A percentile compares a stretch with the other conserved stretches of the same genome.
Conservation (phyloP, 2,888 invertebrate species). For the Nymphalis polychloros region DNA sequence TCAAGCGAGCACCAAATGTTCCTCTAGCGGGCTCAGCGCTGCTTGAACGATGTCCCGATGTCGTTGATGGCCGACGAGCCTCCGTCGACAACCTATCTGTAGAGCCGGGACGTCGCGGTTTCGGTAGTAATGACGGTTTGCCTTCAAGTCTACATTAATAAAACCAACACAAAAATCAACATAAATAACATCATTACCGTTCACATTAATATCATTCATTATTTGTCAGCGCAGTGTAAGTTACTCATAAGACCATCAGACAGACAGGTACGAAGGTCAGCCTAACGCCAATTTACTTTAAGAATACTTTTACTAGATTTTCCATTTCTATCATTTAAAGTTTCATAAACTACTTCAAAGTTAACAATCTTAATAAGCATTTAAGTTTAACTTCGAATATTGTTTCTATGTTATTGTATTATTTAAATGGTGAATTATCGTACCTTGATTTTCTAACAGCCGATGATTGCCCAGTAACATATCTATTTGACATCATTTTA, state of each 20-base stretch:
- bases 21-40: conserved; percentile 66
- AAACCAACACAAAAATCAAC: not conserved
- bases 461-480: conserved; percentile 53
- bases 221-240: too few species aligned
- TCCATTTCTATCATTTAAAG: too few species aligned
- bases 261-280: too few species aligned
- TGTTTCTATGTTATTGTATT: too few species aligned
- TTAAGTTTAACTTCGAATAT: too few species aligned
- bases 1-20: conserved; percentile 58
- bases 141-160: conserved; percentile 54
- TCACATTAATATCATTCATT: too few species aligned
- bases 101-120: conserved; percentile 63
- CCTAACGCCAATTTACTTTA: too few species aligned
- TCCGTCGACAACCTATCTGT: conserved; percentile 67
- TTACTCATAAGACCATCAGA: too few species aligned
- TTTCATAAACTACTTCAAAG: too few species aligned
- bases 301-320: too few species aligned
- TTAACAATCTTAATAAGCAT: not conserved
- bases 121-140: conserved; percentile 66
- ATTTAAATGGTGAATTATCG: not conserved
- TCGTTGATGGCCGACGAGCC: conserved; percentile 58
- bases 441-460: conserved; percentile 66
- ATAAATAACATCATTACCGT: too few species aligned
- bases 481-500: conserved; percentile 46
- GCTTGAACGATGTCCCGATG: conserved; percentile 59